Conservation (phyloP, 2,113 vertebrate genomes). For the Festucalex cinctus region DNA sequence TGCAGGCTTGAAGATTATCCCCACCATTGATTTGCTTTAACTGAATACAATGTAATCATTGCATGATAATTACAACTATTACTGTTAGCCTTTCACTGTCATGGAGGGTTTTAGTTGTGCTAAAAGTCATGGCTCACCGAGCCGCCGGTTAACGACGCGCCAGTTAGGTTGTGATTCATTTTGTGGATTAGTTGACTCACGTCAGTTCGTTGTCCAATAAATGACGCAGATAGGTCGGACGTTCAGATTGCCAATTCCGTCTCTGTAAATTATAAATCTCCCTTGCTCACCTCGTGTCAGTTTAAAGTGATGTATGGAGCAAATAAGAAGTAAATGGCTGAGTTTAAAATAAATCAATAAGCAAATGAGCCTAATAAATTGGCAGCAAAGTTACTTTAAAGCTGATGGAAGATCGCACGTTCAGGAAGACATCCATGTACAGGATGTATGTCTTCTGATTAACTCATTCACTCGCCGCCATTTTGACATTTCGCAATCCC, state of each 20-base stretch:
- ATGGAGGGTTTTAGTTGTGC: constrained; percentile 9
- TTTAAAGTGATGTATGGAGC: background rate
- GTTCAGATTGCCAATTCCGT: background rate
- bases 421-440: background rate
- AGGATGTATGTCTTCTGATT: too few relatives aligned
- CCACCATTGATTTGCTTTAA: constrained; percentile 22
- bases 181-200: background rate
- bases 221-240: background rate
- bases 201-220: background rate
- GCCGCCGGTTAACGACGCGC: background rate
- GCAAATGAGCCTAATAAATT: constrained; percentile 10
- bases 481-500: too few relatives aligned
- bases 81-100: background rate
- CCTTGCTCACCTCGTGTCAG: background rate
- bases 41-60: constrained; percentile 21
- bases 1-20: constrained; percentile 26
- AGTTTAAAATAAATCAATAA: constrained; percentile 13
- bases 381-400: background rate
- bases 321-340: background rate
- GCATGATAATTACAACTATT: constrained; percentile 19
- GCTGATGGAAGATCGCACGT: background rate
- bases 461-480: too few relatives aligned
- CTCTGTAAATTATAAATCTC: background rate
- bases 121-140: constrained; percentile 2
- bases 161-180: constrained; percentile 4